Base-by-base conservation (phyloP, 1,140 invertebrate genomes). In the Ganaspis sp. region DNA sequence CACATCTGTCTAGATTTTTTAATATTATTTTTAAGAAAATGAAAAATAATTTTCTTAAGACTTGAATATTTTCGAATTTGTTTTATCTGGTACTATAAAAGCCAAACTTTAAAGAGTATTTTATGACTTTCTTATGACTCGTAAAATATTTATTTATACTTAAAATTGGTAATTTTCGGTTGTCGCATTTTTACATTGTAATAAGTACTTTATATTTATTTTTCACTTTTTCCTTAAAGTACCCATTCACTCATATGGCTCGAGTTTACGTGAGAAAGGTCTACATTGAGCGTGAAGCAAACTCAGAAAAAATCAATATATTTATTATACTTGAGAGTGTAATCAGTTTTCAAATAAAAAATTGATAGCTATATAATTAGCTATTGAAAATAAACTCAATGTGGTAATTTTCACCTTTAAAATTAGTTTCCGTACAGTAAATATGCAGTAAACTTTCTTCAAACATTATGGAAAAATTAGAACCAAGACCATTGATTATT, bases 381-480 rank as follows among this genome's bases (percentile, higher is more conserved):
- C 15, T 26, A 64, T n/a, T 64, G 12, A 64, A 64, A 64, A 64
- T 29, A 2, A 17, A 49, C 45, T 19, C 45, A 49, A 1, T 49
- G 17, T 49, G n/a, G n/a, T 19, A 15, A 64, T 64, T 64, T 64
- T 64, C 54, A 64, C 54, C 26, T 29, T 64, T 34, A 29, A 64
- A 64, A 29, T 29, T 49, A 2, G 0, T 64, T 29, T 64, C 23
- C 21, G 4, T 11, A 12, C n/a, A 4, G 3, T 29, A 64, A 58
- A 21, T 23, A 23, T 23, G 9, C 3, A 11, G 26, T 40, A 3
- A 40, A 70, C 34, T 38, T 70, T 70, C 69, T 21, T 38, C 29
- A 38, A 70, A 70, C 11, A 4, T 17, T 38, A 4, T n/a, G 34
- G 11, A 69, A 17, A n/a, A 34, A 9, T 29, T n/a, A n/a, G n/a